Evolutionary conservation across 2,888 invertebrate species (phyloP), one percentile per base, ranked within the genome.

Genomic region (Drosophila pegasa): DNA sequence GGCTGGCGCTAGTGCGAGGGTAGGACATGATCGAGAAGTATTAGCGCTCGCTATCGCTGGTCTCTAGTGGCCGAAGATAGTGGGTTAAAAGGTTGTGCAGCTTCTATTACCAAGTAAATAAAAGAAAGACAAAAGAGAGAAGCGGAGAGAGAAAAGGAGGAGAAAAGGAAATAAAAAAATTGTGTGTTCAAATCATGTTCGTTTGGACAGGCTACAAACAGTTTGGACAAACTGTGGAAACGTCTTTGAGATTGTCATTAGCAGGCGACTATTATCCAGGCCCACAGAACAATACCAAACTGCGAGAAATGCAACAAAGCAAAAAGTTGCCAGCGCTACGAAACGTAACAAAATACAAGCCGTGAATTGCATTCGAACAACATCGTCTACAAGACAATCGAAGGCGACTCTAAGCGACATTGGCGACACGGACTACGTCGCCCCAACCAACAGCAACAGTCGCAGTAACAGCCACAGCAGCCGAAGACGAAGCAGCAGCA

Each of bases 321-420:
- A 74, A 70, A 75, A 80, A 76, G 71, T 71, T 67, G 77, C 68
- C 51, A 66, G 60, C 60, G 58, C 68, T 67, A 67, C 68, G 85
- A 76, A 80, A 78, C 83, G 88, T 85, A 80, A 85, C 87, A 83
- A 80, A 86, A 88, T 88, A 86, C 87, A 90, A 90, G 89, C 88
- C 88, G 90, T 90, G 88, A 91, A 91, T 91, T 91, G 90, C 91
- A 91, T 91, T 91, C 83, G 89, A 91, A 91, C 91, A 91, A 89
- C 91, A 88, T 89, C 90, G 89, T 90, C 91, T 90, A 91, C 91
- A 91, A 91, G 91, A 91, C 91, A 91, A 91, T 91, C 90, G 89
- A 89, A 89, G 88, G 86, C 87, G 77, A 80, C 73, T 82, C 72
- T 71, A 76, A 45, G 83, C 88, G 86, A 82, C 88, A 86, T 71